Evolutionary conservation across 2,888 invertebrate genomes (phyloP).

Genomic region (Nephrocerus scutellatus): DNA sequence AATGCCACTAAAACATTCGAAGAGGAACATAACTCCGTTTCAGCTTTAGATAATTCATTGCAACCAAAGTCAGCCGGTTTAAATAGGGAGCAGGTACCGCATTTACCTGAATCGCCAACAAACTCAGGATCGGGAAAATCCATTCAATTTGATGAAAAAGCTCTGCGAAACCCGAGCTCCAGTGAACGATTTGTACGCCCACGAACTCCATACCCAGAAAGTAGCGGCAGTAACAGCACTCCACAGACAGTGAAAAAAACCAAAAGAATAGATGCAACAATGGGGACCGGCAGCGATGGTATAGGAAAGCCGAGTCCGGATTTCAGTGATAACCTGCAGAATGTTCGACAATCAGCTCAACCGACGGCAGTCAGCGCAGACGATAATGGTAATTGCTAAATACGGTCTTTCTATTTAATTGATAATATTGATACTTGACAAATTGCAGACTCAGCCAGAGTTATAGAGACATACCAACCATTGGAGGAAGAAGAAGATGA

Average conservation of each 20-base stretch:
- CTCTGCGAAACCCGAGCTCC: conserved; percentile 19
- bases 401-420: too few species aligned
- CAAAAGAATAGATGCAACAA: too few species aligned
- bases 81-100: background rate
- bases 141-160: conserved; percentile 26
- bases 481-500: too few species aligned
- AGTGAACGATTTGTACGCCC: conserved; percentile 35
- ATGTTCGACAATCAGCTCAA: background rate
- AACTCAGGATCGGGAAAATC: conserved; percentile 26
- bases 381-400: too few species aligned
- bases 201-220: conserved; percentile 42
- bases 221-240: conserved; percentile 27
- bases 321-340: background rate
- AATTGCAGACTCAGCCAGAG: too few species aligned
- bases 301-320: conserved; percentile 18
- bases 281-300: conserved; percentile 19
- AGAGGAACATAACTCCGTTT: too few species aligned
- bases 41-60: too few species aligned
- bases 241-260: conserved; percentile 29
- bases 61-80: background rate
- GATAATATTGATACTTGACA: too few species aligned
- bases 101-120: conserved; percentile 23
- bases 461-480: too few species aligned
- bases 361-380: too few species aligned
- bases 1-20: too few species aligned